phyloP scores from a whole-genome alignment of 2,888 invertebrate species.

The Tortrix viridana region DNA sequence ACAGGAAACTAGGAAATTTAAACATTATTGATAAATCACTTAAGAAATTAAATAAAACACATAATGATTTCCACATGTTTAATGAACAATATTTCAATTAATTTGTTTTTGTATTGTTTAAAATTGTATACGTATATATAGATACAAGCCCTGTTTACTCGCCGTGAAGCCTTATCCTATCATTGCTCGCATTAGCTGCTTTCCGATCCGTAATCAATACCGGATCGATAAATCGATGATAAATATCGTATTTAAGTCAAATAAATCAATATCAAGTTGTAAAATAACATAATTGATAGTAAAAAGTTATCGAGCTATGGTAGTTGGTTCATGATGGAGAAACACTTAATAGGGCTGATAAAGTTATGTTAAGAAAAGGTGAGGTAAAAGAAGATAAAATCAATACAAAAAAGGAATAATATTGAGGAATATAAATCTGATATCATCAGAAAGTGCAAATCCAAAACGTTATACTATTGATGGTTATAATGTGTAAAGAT shows the following conservation, averaged over 20 bases:
- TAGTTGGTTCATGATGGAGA: too few species aligned
- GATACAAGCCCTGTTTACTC: constrained; percentile 81
- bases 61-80: constrained; percentile 71
- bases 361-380: too few species aligned
- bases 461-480: not conserved
- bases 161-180: constrained; percentile 76
- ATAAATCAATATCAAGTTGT: too few species aligned
- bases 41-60: constrained; percentile 55
- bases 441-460: not conserved
- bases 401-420: too few species aligned
- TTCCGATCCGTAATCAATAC: constrained; percentile 35
- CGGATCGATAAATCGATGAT: not conserved
- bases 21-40: too few species aligned
- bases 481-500: not conserved
- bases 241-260: too few species aligned
- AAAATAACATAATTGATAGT: not conserved
- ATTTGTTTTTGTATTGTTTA: constrained; percentile 74
- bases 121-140: constrained; percentile 76
- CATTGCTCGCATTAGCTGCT: constrained; percentile 52
- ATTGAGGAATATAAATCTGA: not conserved
- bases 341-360: too few species aligned
- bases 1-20: too few species aligned
- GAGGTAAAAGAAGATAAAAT: too few species aligned
- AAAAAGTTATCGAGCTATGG: too few species aligned
- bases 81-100: constrained; percentile 82